Base-by-base conservation (phyloP, 2,888 invertebrate genomes). In the Acrobasis repandana region DNA sequence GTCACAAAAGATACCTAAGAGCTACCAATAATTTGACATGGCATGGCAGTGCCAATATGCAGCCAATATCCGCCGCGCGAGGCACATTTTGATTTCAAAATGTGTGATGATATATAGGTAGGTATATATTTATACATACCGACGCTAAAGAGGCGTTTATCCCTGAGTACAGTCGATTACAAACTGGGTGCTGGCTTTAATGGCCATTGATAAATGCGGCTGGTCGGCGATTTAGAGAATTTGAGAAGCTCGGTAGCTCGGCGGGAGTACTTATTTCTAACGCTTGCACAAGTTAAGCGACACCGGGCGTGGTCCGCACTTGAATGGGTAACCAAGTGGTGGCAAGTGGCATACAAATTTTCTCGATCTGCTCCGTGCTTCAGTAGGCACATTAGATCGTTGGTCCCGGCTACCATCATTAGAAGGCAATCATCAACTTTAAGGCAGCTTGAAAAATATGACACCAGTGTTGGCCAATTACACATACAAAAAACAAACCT, bases 81-180 rank as follows among this genome's bases (percentile, higher is more conserved):
- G n/a, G 43, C 43, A 43, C 51, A 52, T 52, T 52, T 52, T 52
- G 34, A 52, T 52, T 52, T 20, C 34, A 34, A 52, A 52, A 52
- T 34, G 33, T 15, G n/a, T 34, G 51, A 34, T 34, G 51, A 52
- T 52, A 52, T 34, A 52, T 52, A 52, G 34, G 34, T 34, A 52
- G 51, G 36, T 52, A 52, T 34, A 52, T 52, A 52, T 52, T 52
- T 34, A 52, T 52, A 52, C 36, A 28, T n/a, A 4, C 5, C 50
- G 50, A 5, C n/a, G 51, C 34, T 52, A 52, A 52, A 34, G 51
- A 16, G 34, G 15, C 34, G 51, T 52, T 52, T 52, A 52, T 52
- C 51, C 51, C 6, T 15, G 51, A 2, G 43, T 34, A 52, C 51
- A 34, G 34, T 52, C 51, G 43, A 6, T n/a, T 5, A 43, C 14